Conservation (phyloP, 2,888 invertebrate genomes). For the Pachymerium ferrugineum region DNA sequence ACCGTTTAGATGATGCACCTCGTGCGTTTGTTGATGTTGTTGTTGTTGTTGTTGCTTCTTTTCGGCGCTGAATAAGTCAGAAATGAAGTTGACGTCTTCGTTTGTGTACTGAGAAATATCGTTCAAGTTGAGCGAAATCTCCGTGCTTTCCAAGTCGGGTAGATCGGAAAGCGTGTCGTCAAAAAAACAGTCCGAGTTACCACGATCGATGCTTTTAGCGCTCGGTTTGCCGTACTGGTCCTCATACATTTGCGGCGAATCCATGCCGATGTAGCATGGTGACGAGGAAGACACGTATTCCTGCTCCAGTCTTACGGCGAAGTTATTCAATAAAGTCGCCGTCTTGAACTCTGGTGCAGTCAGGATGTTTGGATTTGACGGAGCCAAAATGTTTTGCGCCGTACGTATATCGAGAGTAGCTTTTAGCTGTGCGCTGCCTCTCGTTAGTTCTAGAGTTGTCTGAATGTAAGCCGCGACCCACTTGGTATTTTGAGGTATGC, state of each 20-base stretch:
- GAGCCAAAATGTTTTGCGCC: conserved; percentile 8
- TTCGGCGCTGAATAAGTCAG: conserved; percentile 75
- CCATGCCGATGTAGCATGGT: conserved; percentile 54
- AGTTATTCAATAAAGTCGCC: background rate
- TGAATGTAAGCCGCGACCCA: too few relatives aligned
- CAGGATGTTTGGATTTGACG: background rate
- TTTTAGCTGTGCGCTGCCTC: too few relatives aligned
- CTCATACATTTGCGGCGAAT: conserved; percentile 83
- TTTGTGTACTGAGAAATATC: conserved; percentile 72
- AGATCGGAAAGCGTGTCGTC: conserved; percentile 58
- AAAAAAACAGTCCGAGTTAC: conserved; percentile 39
- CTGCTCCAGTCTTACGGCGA: conserved; percentile 33
- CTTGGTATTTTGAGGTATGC: too few relatives aligned
- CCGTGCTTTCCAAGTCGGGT: conserved; percentile 83
- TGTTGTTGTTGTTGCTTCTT: conserved; percentile 30
- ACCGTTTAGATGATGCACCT: background rate
- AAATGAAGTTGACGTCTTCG: conserved; percentile 45
- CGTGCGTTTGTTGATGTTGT: conserved; percentile 28
- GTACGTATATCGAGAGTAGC: background rate
- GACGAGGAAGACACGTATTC: conserved; percentile 35
- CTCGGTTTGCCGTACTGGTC: conserved; percentile 43
- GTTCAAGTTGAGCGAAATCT: conserved; percentile 85
- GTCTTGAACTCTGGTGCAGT: background rate
- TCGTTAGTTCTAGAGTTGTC: too few relatives aligned
- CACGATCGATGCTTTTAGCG: conserved; percentile 28